Base-by-base conservation (phyloP, 2,888 invertebrate species). In the Athalia circularis region DNA sequence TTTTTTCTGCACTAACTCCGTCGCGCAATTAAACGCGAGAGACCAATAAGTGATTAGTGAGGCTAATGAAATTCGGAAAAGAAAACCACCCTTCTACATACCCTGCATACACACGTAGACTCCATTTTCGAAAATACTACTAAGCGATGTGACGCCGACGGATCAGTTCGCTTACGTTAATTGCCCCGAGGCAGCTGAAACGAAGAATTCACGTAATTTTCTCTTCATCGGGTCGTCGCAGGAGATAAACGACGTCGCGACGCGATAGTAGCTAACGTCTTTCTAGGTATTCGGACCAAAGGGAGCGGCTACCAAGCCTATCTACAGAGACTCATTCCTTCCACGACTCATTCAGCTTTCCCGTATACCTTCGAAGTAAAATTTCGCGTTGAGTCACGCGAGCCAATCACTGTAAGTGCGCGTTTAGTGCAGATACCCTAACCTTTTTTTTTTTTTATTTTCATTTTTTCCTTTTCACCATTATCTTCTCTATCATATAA, bases 331-430 rank as follows among this genome's bases (percentile, higher is more conserved):
- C 68, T 54, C 6, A 11, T 54, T 68, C 43, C 50, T 52, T 68
- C 68, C 54, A 9, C 29, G 29, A 54, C 54, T 43, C n/a, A 67
- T 68, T 7, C 6, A 64, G 11, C 43, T 67, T n/a, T 48, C 47
- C 47, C 15, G 50, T 52, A 48, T 7, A 52, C 8, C 50, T 67
- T 59, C n/a, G 7, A 8, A 29, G 50, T 7, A 62, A 59, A 43
- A n/a, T 62, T 13, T 75, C 52, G 6, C 75, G 52, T 79, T 80
- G 80, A 81, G 80, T 82, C 82, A 80, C 80, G 81, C 79, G 79
- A 82, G 80, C 77, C 78, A 82, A 83, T 83, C 82, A 79, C 79
- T 74, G 79, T 80, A 77, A 81, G 81, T 81, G 81, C 78, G 76
- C 45, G 45, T 6, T 62, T 75, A 77, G 65, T 65, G 77, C 61